A percentile compares a stretch with the other conserved stretches of the same genome.
Conservation (phyloP, 1,140 invertebrate species). For the Oryzaephilus surinamensis region DNA sequence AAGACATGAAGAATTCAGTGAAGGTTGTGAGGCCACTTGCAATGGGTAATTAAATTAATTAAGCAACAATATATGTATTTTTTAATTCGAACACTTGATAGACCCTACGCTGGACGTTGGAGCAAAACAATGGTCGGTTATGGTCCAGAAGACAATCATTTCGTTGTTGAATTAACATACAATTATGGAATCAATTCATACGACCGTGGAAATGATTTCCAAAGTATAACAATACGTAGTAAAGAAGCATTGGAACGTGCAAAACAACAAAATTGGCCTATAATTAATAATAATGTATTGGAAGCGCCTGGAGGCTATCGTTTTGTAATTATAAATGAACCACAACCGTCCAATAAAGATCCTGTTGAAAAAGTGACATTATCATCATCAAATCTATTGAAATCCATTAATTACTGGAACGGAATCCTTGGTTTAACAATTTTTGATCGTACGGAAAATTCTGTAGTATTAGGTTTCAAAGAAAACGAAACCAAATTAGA, state of each 20-base stretch:
- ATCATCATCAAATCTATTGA: slow-evolving; percentile 64
- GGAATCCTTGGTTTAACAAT: slow-evolving; percentile 64
- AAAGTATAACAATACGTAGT: slow-evolving; percentile 76
- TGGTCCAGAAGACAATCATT: slow-evolving; percentile 88
- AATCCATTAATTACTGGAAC: slow-evolving; percentile 75
- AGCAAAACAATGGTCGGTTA: slow-evolving; percentile 99
- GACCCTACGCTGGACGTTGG: slow-evolving; percentile 94
- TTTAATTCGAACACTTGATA: slow-evolving; percentile 28
- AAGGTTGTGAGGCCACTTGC: slow-evolving; percentile 90
- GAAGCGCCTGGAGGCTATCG: slow-evolving; percentile 86
- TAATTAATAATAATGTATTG: slow-evolving; percentile 40
- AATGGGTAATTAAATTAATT: slow-evolving; percentile 66
- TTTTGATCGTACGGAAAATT: slow-evolving; percentile 48
- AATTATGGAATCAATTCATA: slow-evolving; percentile 90
- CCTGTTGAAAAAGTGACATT: slow-evolving; percentile 74
- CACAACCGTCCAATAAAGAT: slow-evolving; percentile 56
- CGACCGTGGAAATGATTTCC: slow-evolving; percentile 80
- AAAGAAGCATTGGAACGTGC: slow-evolving; percentile 65
- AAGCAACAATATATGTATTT: neutral
- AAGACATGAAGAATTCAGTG: slow-evolving; percentile 93
- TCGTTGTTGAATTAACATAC: slow-evolving; percentile 95
- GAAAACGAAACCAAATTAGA: slow-evolving; percentile 67
- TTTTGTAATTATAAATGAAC: slow-evolving; percentile 68
- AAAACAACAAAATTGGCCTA: slow-evolving; percentile 52
- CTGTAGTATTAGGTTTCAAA: slow-evolving; percentile 56